Evolutionary conservation across 2,113 vertebrate genomes (phyloP), one percentile per base, ranked within the genome.

Genomic region (Excalfactoria chinensis): DNA sequence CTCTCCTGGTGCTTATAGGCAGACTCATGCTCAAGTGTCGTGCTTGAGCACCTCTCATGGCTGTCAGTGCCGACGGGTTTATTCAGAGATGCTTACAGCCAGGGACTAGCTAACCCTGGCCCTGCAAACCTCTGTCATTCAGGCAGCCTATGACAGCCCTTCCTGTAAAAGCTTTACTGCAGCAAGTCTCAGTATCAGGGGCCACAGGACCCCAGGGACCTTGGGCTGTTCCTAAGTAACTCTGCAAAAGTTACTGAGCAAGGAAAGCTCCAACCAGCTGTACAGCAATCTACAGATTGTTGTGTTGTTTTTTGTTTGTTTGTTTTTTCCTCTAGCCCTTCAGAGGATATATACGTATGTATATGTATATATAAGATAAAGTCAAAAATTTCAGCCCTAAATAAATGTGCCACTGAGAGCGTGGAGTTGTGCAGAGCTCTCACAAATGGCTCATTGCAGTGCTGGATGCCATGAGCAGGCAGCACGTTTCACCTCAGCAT

Each of bases 401-500:
- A 86, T 67, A 95, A 88, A 46, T 35, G 12, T 55, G 75, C 69
- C 88, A 59, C 78, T 26, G 37, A 74, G 72, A 80, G 83, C 22
- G 66, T 68, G 88, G 78, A 92, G 83, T 63, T 95, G 75, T 80
- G 79, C 75, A 59, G 82, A 82, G 82, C 70, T 88, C 93, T 88
- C 75, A 90, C 68, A 86, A 95, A 91, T 56, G 82, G 82, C 77
- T 95, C 75, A 35, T 80, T 72, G 28, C 55, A 59, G 34, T 77
- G 87, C 41, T 91, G 85, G 89, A 82, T 55, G 85, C 89, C 88
- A 83, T 71, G 60, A 91, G 82, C 75, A 94, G 64, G 59, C 71
- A 83, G 37, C 68, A 53, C 91, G 85, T 91, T 93, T 94, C 90
- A 95, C 86, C 85, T 88, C 55, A 28, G 68, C 93, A 68, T 84